Base-by-base conservation (phyloP, 1,140 invertebrate genomes). In the Tyrophagus putrescentiae region DNA sequence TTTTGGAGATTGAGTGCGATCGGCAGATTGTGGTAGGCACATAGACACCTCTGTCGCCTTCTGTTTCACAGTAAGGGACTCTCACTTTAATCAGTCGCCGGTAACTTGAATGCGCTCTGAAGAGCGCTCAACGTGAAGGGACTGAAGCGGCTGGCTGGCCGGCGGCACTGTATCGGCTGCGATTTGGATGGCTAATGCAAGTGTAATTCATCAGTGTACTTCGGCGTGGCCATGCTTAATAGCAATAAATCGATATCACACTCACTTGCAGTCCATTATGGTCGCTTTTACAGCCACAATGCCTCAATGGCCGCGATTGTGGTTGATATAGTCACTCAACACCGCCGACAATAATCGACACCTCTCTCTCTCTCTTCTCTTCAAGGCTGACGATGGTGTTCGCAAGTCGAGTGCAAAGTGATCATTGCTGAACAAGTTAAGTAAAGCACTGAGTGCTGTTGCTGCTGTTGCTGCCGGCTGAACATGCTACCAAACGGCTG, bases 151-250 rank as follows among this genome's bases (percentile, higher is more conserved):
- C 21, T 48, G 45, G 18, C 23, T 48, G 18, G 7, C 23, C 31
- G 45, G 7, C 21, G 7, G 23, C 18, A 7, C 9, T 48, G 45
- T 39, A 39, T 39, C 36, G 21, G 36, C 36, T 21, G 21, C 36
- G 13, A 39, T 39, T 39, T 39, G 36, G 36, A 39, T 21, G 21
- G 13, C 45, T 48, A 48, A 48, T 48, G 45, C 18, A 18, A 6
- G 45, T 48, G 45, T 48, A 48, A 48, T 48, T 48, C 45, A 48
- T 48, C 45, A 25, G 45, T 48, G 45, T 13, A 48, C 7, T n/a
- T n/a, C n/a, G n/a, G n/a, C n/a, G n/a, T 21, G 45, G 7, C 18
- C 45, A 48, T 7, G 23, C 21, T 7, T 48, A 21, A 21, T 39
- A 39, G 13, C 45, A 48, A 48, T 6, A 13, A 48, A 48, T 9